These are phyloP conservation scores for Helicolenus hilgendorfi DNA, from an alignment of 2,797 vertebrate genomes.

Conservation along the genomic window DNA sequence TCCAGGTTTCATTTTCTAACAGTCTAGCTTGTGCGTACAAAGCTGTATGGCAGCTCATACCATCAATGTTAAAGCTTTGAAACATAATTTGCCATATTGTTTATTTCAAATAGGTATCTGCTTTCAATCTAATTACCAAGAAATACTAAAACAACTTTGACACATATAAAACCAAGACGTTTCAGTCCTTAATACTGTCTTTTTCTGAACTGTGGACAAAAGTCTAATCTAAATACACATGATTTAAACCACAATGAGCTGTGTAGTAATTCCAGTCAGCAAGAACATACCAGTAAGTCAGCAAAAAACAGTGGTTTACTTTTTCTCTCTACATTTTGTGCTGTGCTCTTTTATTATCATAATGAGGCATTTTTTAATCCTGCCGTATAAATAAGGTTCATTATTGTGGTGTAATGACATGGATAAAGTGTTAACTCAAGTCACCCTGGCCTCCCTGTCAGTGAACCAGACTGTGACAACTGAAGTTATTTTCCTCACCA, in stretches of 20 bases:
- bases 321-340: not conserved
- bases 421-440: not conserved
- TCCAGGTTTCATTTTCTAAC: not conserved
- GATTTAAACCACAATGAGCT: not conserved
- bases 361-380: slow-evolving; percentile 16
- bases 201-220: not conserved
- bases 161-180: not conserved
- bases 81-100: not conserved
- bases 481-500: slow-evolving; percentile 7
- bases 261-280: not conserved
- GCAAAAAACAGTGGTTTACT: slow-evolving; percentile 1
- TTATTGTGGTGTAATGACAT: slow-evolving; percentile 9
- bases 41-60: not conserved
- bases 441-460: not conserved
- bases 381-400: slow-evolving; percentile 12
- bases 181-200: not conserved
- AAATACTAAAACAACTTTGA: not conserved
- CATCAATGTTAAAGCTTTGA: not conserved
- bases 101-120: not conserved
- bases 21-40: not conserved
- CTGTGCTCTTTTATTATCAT: slow-evolving; percentile 2
- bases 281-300: not conserved
- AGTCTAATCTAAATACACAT: not conserved
- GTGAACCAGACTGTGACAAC: slow-evolving; percentile 6
- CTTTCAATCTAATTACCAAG: not conserved